Percentiles rank a stretch among this genome's conserved stretches.
phyloP scores from a whole-genome alignment of 2,888 invertebrate species.

The Tetheella fluctuosa region DNA sequence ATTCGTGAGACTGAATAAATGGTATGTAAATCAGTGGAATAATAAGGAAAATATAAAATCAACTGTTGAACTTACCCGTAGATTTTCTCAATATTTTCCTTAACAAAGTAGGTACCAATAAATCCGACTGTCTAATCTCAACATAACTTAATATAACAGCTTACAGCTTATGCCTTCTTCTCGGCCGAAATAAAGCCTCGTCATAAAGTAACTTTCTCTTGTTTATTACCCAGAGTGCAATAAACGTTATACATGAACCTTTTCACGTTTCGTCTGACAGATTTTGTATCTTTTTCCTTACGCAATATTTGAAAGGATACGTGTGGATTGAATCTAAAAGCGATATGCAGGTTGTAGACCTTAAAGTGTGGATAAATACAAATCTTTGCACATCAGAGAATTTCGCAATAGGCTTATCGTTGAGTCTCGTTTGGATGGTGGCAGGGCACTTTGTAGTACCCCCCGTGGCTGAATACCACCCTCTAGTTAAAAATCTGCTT shows the following conservation, averaged over 20 bases:
- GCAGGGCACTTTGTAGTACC: too few relatives aligned
- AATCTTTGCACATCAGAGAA: too few relatives aligned
- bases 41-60: not conserved
- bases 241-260: not conserved
- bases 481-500: too few relatives aligned
- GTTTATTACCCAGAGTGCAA: not conserved
- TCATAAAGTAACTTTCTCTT: conserved; percentile 1
- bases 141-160: not conserved
- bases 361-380: not conserved
- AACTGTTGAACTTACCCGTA: not conserved
- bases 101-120: not conserved
- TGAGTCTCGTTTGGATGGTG: too few relatives aligned
- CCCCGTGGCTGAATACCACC: too few relatives aligned
- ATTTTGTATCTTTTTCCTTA: not conserved
- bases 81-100: not conserved
- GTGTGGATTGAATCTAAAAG: not conserved
- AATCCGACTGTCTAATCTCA: not conserved
- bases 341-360: not conserved
- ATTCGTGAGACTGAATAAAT: too few relatives aligned
- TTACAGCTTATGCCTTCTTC: too few relatives aligned
- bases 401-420: too few relatives aligned
- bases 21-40: too few relatives aligned
- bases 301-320: not conserved
- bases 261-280: not conserved
- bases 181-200: not conserved